Evolutionary conservation across 1,140 invertebrate species (phyloP).

Genomic region (Diorhabda sublineata): DNA sequence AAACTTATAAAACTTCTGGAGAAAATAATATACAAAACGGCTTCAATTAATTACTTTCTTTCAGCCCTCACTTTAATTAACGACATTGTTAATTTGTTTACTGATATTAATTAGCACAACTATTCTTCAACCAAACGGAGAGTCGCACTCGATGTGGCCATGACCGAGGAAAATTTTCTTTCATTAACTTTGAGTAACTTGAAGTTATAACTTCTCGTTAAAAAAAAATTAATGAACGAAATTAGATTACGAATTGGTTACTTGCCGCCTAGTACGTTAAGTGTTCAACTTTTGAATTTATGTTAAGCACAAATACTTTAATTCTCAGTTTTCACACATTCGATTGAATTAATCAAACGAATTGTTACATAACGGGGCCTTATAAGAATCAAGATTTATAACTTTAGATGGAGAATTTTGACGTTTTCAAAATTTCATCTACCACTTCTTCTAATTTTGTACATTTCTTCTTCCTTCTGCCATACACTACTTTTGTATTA

Average conservation of each 20-base stretch:
- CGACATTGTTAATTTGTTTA: constrained; percentile 17
- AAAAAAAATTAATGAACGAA: not conserved
- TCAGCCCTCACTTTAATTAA: constrained; percentile 11
- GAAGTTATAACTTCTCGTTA: not conserved
- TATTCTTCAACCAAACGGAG: constrained; percentile 5
- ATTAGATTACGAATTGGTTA: not conserved
- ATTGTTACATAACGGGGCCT: no score
- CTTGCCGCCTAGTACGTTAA: not conserved
- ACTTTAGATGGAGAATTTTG: no score
- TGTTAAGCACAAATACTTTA: no score
- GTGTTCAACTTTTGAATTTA: no score
- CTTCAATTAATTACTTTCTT: constrained; percentile 15
- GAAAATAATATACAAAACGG: constrained; percentile 13
- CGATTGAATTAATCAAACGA: no score
- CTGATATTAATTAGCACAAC: constrained; percentile 15
- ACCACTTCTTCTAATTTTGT: no score
- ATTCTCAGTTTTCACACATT: no score
- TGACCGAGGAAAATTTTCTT: not conserved
- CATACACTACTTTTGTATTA: no score
- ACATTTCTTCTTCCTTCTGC: no score
- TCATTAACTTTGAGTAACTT: not conserved
- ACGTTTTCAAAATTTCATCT: no score
- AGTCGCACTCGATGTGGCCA: constrained; percentile 4
- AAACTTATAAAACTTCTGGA: constrained; percentile 10
- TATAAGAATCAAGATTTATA: no score